Evolutionary conservation across 2,113 vertebrate genomes (phyloP), one percentile per base, ranked within the genome.

Genomic region (Crypturellus undulatus): DNA sequence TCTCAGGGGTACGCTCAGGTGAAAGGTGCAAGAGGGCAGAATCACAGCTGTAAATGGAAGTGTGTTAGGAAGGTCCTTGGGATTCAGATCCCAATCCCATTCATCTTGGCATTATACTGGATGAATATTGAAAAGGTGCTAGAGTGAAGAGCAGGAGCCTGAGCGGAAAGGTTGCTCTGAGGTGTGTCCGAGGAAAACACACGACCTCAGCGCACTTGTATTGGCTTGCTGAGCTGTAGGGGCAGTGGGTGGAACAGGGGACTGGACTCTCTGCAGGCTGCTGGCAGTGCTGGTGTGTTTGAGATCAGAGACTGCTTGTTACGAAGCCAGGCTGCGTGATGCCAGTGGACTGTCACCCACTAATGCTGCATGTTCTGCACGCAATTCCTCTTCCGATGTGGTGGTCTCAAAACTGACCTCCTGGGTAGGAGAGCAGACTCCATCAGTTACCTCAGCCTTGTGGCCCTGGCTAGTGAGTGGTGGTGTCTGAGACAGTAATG

Each of bases 211-310:
- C 59, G 32, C n/a, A 9, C 12, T 49, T 54, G 15, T 36, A 34
- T 56, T 0, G 0, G 12, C 49, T 56, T 67, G 43, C 30, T 51
- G 68, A 19, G 79, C 34, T 0, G 2, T 22, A 30, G 49, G 22
- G 86, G 42, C 49, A 70, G 21, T 1, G 1, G 49, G 52, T 80
- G 64, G 24, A 7, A 0, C 24, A 45, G 45, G 52, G 38, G 30
- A 12, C 58, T 4, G 5, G 20, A 6, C 51, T 9, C 42, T 93
- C 47, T 78, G 16, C 36, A 59, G 64, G 47, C 58, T 77, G 28
- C 15, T 40, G 12, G 24, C n/a, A 59, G 49, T 47, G 14, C 9
- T 45, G 59, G 26, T 62, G 38, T 32, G 52, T 20, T 40, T 20
- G 36, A 21, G 58, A n/a, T n/a, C n/a, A 36, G 56, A 51, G 34